Conservation (phyloP, 2,113 vertebrate species). For the Emydocephalus ijimae region DNA sequence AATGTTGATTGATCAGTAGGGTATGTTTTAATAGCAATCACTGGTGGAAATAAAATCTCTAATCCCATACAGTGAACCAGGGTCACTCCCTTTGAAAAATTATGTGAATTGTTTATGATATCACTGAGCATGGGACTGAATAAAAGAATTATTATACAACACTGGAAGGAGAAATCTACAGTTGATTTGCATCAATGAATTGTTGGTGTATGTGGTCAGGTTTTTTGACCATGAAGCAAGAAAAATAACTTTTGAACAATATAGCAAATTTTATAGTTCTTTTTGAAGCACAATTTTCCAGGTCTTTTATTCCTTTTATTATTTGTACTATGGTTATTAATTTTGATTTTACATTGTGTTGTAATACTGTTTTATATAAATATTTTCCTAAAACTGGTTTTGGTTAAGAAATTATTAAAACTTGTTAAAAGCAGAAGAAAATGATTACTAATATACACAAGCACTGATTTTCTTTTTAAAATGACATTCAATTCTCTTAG, state of each 20-base stretch:
- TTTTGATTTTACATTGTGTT: background rate
- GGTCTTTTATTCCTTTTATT: background rate
- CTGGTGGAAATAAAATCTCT: background rate
- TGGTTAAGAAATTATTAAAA: background rate
- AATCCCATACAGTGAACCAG: background rate
- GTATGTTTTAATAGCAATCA: conserved; percentile 8
- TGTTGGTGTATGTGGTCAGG: background rate
- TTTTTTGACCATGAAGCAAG: background rate
- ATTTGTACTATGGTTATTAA: background rate
- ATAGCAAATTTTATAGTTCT: background rate
- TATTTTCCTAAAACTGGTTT: too few relatives aligned
- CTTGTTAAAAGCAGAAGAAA: background rate
- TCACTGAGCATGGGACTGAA: background rate
- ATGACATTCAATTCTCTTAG: background rate
- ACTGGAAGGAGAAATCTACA: background rate
- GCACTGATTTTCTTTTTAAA: conserved; percentile 13
- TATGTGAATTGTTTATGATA: background rate
- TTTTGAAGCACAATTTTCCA: background rate
- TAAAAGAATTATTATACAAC: background rate
- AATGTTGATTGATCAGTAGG: background rate
- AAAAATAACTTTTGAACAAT: background rate
- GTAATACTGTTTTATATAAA: background rate
- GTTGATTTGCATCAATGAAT: background rate
- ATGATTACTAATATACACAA: background rate
- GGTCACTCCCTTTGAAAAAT: background rate